phyloP scores from a whole-genome alignment of 2,113 vertebrate genomes.

The Sapayoa aenigma region DNA sequence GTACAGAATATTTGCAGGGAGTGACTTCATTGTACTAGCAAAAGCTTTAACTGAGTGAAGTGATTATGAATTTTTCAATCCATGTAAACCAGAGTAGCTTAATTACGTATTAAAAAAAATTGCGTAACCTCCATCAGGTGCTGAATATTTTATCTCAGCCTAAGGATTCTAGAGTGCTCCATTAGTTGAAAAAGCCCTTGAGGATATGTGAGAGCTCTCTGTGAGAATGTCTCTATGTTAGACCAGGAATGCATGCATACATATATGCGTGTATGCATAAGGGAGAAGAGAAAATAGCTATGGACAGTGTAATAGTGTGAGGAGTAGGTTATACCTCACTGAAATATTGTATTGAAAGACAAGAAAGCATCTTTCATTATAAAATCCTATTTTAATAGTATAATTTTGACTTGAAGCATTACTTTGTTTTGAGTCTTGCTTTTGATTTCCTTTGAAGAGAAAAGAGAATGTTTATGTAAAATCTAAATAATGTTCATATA shows the following conservation, averaged over 20 bases:
- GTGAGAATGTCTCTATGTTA: background rate
- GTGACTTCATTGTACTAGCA: background rate
- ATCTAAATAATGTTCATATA: background rate
- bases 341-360: background rate
- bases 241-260: background rate
- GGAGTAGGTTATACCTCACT: background rate
- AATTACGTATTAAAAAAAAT: conserved; percentile 35
- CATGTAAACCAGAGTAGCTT: conserved; percentile 4
- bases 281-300: background rate
- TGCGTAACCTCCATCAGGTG: conserved; percentile 34
- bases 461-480: background rate
- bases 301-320: background rate
- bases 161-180: conserved; percentile 30
- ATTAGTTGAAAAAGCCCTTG: conserved; percentile 53
- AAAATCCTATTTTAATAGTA: background rate
- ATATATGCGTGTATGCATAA: background rate
- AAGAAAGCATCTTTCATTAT: background rate
- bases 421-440: background rate
- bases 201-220: background rate
- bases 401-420: background rate
- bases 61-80: conserved; percentile 60
- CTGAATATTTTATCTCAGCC: conserved; percentile 62
- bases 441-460: conserved; percentile 4
- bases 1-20: background rate
- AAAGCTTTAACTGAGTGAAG: conserved; percentile 16